Base-by-base conservation (phyloP, 2,113 vertebrate species). In the Cryptotis parvus region DNA sequence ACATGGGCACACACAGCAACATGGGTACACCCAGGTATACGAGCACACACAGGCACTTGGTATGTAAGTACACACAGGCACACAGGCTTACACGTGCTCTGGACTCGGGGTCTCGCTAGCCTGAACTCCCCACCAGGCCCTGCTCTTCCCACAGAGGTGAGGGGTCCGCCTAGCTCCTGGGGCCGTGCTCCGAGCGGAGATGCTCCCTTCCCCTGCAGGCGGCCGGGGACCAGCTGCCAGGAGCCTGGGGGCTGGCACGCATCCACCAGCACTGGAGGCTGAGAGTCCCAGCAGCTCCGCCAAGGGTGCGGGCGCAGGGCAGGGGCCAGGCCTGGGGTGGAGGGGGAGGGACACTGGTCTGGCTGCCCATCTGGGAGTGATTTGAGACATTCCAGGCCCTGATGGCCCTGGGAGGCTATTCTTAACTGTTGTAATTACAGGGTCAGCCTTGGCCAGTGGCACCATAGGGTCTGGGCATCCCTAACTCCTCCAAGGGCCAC, bases 331-430 rank as follows among this genome's bases (percentile, higher is more conserved):
- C 31, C 26, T 78, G n/a, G 79, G 69, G 85, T 14, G n/a, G 68
- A 73, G 35, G 20, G 73, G 82, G 81, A 5, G 16, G 92, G 76
- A 90, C 37, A 63, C 24, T 35, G 77, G 85, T 41, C 93, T 15
- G 20, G 73, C 33, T 9, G 68, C 92, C 95, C 97, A 98, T 96
- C 96, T 98, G 97, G 97, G 97, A 98, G 91, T 27, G 31, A 97
- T 97, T 97, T 97, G 3, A 70, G 96, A n/a, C 94, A 94, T 93
- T 96, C 94, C 29, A 87, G 85, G 20, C 35, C 88, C 89, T 3
- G 0, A 76, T 39, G 86, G 96, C 43, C 84, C 95, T 84, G 14
- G 61, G 0, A 87, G 79, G 93, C 91, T 97, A 97, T 98, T 97
- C 98, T 97, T 97, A 97, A 97, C 92, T 11, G 27, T 68, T n/a